Conservation (phyloP, 1,140 invertebrate species). For the Cardiocondyla obscurior region DNA sequence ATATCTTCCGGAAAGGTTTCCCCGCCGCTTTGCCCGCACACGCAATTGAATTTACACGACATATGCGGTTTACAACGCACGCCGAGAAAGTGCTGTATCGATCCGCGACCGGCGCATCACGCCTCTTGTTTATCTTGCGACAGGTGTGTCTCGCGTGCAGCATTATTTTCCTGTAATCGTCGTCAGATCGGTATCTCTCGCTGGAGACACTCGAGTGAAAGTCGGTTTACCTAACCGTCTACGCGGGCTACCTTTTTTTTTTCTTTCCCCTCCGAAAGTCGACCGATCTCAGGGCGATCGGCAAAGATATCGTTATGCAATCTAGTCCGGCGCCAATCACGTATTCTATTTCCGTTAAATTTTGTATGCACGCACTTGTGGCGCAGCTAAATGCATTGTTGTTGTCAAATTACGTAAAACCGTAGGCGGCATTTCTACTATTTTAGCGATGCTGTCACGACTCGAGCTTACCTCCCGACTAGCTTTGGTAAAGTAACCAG, state of each 20-base stretch:
- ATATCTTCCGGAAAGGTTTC: constrained; percentile 22
- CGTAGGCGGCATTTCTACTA: background rate
- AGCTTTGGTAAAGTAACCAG: background rate
- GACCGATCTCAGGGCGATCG: background rate
- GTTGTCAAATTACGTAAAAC: constrained; percentile 42
- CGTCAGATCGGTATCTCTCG: background rate
- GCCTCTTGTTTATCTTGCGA: background rate
- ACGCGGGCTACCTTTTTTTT: background rate
- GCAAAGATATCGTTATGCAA: constrained; percentile 60
- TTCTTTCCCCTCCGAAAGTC: background rate
- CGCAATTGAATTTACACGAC: constrained; percentile 24
- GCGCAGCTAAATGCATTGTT: constrained; percentile 54
- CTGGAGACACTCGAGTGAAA: background rate
- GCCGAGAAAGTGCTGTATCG: constrained; percentile 22
- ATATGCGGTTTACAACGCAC: constrained; percentile 10
- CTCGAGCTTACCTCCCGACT: background rate
- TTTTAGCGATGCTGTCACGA: constrained; percentile 25
- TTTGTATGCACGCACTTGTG: constrained; percentile 22
- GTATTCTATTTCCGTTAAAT: constrained; percentile 61
- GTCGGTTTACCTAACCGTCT: background rate
- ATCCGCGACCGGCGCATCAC: background rate
- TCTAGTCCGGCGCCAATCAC: constrained; percentile 52
- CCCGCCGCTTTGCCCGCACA: constrained; percentile 1
- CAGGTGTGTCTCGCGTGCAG: background rate
- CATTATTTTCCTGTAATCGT: background rate